phyloP scores from a whole-genome alignment of 1,140 invertebrate species.

The Saccostrea cuccullata region DNA sequence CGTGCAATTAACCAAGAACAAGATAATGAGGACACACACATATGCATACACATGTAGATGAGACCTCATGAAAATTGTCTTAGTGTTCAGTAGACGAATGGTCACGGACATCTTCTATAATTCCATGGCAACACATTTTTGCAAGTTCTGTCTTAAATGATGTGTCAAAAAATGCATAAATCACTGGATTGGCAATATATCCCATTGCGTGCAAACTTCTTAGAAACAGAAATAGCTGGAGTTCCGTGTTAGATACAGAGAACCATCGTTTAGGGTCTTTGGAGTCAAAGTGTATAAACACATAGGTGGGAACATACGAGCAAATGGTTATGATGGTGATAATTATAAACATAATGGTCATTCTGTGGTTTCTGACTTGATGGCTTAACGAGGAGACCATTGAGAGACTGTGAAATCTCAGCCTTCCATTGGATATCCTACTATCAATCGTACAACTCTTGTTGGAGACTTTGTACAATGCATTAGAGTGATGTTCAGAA shows the following conservation, averaged over 20 bases:
- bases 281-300: conserved; percentile 16
- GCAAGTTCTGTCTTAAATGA: not conserved
- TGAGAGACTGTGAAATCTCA: not conserved
- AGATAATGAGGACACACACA: not conserved
- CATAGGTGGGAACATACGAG: conserved; percentile 9
- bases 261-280: conserved; percentile 3
- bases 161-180: conserved; percentile 32
- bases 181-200: conserved; percentile 28
- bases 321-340: conserved; percentile 26
- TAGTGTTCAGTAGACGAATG: not conserved
- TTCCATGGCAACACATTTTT: not conserved
- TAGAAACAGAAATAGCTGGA: conserved; percentile 18
- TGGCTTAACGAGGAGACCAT: not conserved
- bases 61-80: not conserved
- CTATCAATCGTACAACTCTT: not conserved
- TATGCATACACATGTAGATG: not conserved
- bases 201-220: conserved; percentile 10
- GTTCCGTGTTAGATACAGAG: not conserved
- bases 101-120: not conserved
- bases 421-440: not conserved
- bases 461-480: not conserved
- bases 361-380: conserved; percentile 8
- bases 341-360: conserved; percentile 39
- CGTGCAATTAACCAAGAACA: too few species aligned
- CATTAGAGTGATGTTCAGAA: not conserved